Evolutionary conservation across 2,888 invertebrate genomes (phyloP).

Genomic region (Troides aeacus): DNA sequence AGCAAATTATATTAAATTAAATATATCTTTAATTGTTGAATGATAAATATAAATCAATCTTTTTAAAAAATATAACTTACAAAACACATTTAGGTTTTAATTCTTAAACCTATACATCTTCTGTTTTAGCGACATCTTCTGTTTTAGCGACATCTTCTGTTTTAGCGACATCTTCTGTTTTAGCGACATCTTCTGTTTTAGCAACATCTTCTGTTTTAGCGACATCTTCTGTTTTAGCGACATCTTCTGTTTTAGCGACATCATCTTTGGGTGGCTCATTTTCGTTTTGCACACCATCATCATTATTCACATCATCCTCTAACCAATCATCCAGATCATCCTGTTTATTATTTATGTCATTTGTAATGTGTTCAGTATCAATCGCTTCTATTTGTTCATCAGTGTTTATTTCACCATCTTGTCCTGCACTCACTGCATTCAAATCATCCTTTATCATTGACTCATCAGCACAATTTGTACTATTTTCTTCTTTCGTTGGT

Average conservation of each 20-base stretch:
- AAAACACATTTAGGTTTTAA: no score
- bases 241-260: neutral
- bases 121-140: neutral
- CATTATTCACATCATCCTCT: conserved; percentile 14
- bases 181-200: no score
- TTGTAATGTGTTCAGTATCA: neutral
- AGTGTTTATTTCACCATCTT: neutral
- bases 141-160: no score
- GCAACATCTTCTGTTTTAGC: no score
- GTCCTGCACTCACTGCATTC: neutral
- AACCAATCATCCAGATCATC: conserved; percentile 29
- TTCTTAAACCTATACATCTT: no score
- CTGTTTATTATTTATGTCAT: conserved; percentile 2
- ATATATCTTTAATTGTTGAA: no score
- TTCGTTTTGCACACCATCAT: neutral
- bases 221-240: no score
- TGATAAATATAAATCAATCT: no score
- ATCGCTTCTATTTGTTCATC: neutral
- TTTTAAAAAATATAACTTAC: neutral
- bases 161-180: no score
- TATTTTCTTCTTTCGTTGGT: neutral
- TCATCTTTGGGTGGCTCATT: neutral
- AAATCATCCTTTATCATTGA: neutral
- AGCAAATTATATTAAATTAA: no score
- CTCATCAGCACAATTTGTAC: neutral